phyloP scores from a whole-genome alignment of 2,888 invertebrate genomes.

The Mystacides longicornis region DNA sequence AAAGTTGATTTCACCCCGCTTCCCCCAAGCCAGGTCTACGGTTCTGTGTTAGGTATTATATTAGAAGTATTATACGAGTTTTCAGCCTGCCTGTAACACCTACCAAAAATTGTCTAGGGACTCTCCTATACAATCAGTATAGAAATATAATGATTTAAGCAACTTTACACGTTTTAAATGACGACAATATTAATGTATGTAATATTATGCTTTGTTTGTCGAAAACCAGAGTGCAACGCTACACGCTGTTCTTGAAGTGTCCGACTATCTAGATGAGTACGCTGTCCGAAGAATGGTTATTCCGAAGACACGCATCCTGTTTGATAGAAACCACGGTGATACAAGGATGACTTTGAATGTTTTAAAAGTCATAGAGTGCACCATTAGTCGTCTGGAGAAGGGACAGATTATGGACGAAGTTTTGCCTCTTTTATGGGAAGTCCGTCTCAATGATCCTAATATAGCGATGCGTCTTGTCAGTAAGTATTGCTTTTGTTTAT shows the following conservation, averaged over 20 bases:
- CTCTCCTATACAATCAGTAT: no score
- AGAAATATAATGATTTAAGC: no score
- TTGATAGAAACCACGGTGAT: slow-evolving; percentile 73
- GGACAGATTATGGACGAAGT: slow-evolving; percentile 85
- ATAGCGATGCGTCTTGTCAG: slow-evolving; percentile 85
- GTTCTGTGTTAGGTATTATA: no score
- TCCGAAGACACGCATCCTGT: slow-evolving; percentile 72
- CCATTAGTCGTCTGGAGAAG: slow-evolving; percentile 77
- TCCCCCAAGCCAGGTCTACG: no score
- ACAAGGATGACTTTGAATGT: slow-evolving; percentile 73
- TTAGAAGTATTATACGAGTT: no score
- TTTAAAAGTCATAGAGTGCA: slow-evolving; percentile 71
- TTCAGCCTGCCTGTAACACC: no score
- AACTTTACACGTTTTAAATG: no score
- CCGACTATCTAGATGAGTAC: slow-evolving; percentile 76
- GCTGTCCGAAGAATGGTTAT: slow-evolving; percentile 73
- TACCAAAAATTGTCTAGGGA: no score
- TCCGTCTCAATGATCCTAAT: slow-evolving; percentile 81
- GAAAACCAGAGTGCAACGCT: slow-evolving; percentile 85
- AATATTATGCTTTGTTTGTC: no score
- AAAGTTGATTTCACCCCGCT: no score
- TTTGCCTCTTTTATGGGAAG: slow-evolving; percentile 79
- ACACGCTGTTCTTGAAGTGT: slow-evolving; percentile 77
- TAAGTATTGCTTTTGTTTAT: slow-evolving; percentile 60
- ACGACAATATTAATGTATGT: no score